Evolutionary conservation across 37 sponge, comb jelly and placozoan genomes (phyloP).

Genomic region (Spongia lamella): DNA sequence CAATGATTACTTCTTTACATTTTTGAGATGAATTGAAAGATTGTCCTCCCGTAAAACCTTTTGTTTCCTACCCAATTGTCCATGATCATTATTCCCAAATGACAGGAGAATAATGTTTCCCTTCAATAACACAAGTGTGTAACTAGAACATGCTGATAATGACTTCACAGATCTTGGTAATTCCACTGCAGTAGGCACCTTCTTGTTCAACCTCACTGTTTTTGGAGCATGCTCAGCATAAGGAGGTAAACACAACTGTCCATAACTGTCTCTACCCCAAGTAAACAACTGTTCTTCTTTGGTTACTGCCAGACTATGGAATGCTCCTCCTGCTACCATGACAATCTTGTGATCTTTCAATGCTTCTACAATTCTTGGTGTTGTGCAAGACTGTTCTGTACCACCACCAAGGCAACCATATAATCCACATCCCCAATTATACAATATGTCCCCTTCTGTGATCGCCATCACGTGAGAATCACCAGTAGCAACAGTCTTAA

Average conservation of each 20-base stretch:
- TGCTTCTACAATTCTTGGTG: constrained; percentile 58
- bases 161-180: constrained; percentile 6
- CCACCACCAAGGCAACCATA: constrained; percentile 65
- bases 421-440: constrained; percentile 81
- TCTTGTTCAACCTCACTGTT: constrained; percentile 47
- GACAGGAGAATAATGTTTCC: constrained; percentile 35
- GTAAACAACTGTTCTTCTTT: constrained; percentile 31
- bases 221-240: constrained; percentile 21
- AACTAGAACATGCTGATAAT: constrained; percentile 37
- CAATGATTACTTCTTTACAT: constrained; percentile 1
- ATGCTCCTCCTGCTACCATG: constrained; percentile 43
- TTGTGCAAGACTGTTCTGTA: constrained; percentile 39
- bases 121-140: constrained; percentile 55
- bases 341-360: constrained; percentile 18
- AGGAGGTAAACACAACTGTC: constrained; percentile 65
- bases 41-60: constrained; percentile 4
- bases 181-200: constrained; percentile 20
- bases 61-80: constrained; percentile 61
- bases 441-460: constrained; percentile 53
- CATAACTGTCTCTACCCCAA: constrained; percentile 83
- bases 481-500: constrained; percentile 53
- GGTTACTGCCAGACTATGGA: constrained; percentile 69
- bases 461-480: constrained; percentile 54
- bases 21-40: background rate
- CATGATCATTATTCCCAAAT: constrained; percentile 63